phyloP scores from a whole-genome alignment of 2,113 vertebrate species.

The Trematocara marginatum region DNA sequence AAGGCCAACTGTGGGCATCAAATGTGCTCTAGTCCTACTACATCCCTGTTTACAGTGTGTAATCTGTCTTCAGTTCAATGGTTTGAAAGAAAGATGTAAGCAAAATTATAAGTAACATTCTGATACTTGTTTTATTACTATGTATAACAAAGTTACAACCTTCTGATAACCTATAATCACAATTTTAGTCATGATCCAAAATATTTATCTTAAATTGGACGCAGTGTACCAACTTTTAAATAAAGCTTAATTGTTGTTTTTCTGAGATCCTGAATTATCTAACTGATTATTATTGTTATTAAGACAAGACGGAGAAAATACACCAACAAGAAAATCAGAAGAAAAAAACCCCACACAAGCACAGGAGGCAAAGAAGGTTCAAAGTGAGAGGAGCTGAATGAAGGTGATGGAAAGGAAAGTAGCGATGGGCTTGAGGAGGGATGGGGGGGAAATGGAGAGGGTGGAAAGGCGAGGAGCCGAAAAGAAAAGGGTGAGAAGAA shows the following conservation, averaged over 20 bases:
- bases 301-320: neutral
- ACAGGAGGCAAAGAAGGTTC: neutral
- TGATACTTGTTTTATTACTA: neutral
- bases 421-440: neutral
- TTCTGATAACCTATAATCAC: neutral
- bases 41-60: neutral
- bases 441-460: neutral
- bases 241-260: neutral
- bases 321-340: neutral
- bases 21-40: neutral
- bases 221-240: neutral
- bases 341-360: rapidly evolving
- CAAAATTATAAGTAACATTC: neutral
- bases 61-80: no score
- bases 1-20: neutral
- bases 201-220: neutral
- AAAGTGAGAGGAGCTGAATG: neutral
- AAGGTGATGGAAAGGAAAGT: neutral
- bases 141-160: neutral
- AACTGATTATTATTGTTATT: neutral
- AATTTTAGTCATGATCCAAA: neutral
- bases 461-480: conserved; percentile 4
- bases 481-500: conserved; percentile 29
- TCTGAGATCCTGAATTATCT: neutral
- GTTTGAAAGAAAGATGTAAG: neutral